phyloP scores from a whole-genome alignment of 2,797 vertebrate genomes.

The Sebastes itinus region DNA sequence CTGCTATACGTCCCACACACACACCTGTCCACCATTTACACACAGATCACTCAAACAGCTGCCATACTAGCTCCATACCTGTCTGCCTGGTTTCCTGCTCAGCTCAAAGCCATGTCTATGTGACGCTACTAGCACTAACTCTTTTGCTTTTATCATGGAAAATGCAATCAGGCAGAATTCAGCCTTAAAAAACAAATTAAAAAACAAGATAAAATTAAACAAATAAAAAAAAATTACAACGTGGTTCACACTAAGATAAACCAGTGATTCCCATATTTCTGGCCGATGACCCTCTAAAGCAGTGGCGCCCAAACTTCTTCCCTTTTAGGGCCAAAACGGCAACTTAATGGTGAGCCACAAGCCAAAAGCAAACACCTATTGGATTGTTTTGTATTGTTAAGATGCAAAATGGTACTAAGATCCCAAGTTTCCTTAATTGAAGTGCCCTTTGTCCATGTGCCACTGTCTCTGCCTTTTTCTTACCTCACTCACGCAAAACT shows the following conservation, averaged over 20 bases:
- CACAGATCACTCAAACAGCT: constrained; percentile 25
- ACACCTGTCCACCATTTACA: constrained; percentile 40
- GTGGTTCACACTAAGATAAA: background rate
- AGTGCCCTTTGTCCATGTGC: too few species aligned
- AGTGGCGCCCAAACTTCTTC: too few species aligned
- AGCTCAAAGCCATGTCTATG: background rate
- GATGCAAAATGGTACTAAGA: too few species aligned
- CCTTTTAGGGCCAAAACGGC: too few species aligned
- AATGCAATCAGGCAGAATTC: background rate
- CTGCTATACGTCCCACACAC: background rate
- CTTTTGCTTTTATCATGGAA: background rate
- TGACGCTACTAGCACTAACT: too few species aligned
- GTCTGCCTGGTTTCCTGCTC: constrained; percentile 21
- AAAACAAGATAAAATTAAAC: background rate
- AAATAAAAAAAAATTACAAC: background rate
- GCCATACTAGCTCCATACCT: constrained; percentile 12
- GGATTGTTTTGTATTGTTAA: too few species aligned
- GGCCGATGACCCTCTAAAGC: background rate
- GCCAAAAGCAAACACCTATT: too few species aligned
- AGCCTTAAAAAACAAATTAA: background rate
- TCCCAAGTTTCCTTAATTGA: too few species aligned
- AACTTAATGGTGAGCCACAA: too few species aligned
- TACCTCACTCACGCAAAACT: too few species aligned
- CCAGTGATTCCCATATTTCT: background rate
- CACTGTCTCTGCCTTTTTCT: too few species aligned